phyloP scores from a whole-genome alignment of 2,888 invertebrate species.

The Campoletis raptor region DNA sequence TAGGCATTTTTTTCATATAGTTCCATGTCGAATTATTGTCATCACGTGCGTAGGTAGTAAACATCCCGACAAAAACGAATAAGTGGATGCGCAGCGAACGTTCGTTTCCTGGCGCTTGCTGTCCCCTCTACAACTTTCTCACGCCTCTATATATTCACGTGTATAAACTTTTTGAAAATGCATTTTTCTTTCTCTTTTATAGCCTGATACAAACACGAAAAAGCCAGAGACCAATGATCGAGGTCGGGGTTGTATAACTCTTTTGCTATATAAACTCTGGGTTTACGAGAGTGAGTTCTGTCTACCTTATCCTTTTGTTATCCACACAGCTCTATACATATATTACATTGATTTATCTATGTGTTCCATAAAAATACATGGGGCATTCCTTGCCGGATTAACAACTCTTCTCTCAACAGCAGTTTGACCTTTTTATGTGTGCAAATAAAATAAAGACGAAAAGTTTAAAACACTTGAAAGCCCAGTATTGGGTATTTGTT shows the following conservation, averaged over 20 bases:
- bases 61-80: constrained; percentile 52
- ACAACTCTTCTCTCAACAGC: background rate
- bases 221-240: constrained; percentile 8
- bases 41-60: constrained; percentile 26
- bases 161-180: constrained; percentile 26
- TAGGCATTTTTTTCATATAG: constrained; percentile 25
- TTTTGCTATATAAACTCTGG: constrained; percentile 23
- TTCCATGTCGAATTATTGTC: constrained; percentile 22
- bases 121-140: background rate
- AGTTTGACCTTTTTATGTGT: background rate
- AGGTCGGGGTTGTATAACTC: constrained; percentile 21
- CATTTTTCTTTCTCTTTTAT: constrained; percentile 6
- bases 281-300: constrained; percentile 18
- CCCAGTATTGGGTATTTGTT: background rate
- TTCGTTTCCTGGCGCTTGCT: constrained; percentile 37
- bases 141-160: background rate
- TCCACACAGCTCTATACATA: constrained; percentile 8
- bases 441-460: background rate
- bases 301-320: constrained; percentile 20
- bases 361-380: constrained; percentile 13
- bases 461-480: constrained; percentile 9
- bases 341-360: background rate
- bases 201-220: background rate
- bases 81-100: constrained; percentile 46
- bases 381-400: constrained; percentile 15